These are phyloP conservation scores for Eulemur rubriventer DNA, from an alignment of 2,797 vertebrate genomes.

Conservation along the genomic window DNA sequence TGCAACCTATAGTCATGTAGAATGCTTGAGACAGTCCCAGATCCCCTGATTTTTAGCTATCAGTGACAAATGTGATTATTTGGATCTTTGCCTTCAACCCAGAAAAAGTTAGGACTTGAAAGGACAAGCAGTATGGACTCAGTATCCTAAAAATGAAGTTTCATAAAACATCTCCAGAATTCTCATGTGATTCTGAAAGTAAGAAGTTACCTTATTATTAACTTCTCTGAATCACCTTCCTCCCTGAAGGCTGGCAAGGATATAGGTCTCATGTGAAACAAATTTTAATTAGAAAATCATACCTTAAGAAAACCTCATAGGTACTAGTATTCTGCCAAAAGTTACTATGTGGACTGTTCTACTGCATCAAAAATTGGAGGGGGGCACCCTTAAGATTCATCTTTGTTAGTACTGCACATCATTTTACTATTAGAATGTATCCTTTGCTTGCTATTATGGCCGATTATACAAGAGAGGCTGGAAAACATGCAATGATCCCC, in stretches of 20 bases:
- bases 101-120: neutral
- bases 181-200: neutral
- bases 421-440: conserved; percentile 53
- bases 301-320: conserved; percentile 14
- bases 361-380: neutral
- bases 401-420: conserved; percentile 27
- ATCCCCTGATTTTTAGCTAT: neutral
- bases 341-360: neutral
- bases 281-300: conserved; percentile 36
- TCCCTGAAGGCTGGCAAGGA: neutral
- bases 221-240: neutral
- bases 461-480: conserved; percentile 52
- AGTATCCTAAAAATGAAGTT: neutral
- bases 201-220: neutral
- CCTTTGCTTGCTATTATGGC: conserved; percentile 58
- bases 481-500: conserved; percentile 62
- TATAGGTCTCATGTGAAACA: conserved; percentile 29
- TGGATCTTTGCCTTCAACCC: neutral
- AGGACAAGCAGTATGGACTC: neutral
- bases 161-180: neutral
- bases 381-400: neutral
- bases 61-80: neutral
- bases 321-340: neutral
- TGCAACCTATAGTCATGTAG: neutral
- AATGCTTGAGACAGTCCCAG: neutral